Conservation (phyloP, 2,797 vertebrate species). For the Trematomus bernacchii region DNA sequence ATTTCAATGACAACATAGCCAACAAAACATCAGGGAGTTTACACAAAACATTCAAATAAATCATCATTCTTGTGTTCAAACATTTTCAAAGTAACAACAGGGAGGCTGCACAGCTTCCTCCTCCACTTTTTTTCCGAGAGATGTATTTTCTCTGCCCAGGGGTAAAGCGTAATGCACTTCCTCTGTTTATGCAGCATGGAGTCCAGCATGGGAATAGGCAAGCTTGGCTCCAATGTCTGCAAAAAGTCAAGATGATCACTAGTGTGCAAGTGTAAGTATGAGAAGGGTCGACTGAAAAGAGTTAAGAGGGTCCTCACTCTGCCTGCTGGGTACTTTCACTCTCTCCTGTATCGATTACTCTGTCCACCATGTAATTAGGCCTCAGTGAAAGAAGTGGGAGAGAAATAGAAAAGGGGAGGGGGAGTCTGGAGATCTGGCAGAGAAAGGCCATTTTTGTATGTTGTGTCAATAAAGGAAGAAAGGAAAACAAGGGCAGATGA, state of each 20-base stretch:
- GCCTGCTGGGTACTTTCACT: constrained; percentile 80
- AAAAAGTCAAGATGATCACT: constrained; percentile 75
- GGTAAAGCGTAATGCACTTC: constrained; percentile 71
- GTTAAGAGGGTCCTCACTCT: constrained; percentile 70
- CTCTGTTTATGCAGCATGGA: constrained; percentile 65
- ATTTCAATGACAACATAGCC: constrained; percentile 12
- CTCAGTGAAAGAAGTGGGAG: constrained; percentile 70
- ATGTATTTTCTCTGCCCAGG: constrained; percentile 30
- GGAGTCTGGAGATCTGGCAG: constrained; percentile 38
- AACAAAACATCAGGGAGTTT: background rate
- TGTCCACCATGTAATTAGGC: constrained; percentile 83
- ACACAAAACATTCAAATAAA: constrained; percentile 37
- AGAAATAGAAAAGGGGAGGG: constrained; percentile 56
- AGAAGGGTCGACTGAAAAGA: constrained; percentile 60
- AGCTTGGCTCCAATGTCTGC: constrained; percentile 59
- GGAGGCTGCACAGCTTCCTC: background rate
- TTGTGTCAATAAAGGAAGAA: constrained; percentile 77
- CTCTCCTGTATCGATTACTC: constrained; percentile 80
- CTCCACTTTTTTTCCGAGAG: background rate
- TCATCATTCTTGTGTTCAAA: constrained; percentile 24
- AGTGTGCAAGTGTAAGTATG: constrained; percentile 68
- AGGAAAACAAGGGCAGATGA: constrained; percentile 67
- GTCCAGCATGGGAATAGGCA: constrained; percentile 53
- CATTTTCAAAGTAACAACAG: constrained; percentile 31
- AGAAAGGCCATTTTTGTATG: constrained; percentile 70